Conservation (phyloP, 2,113 vertebrate genomes). For the Entomyzon cyanotis region DNA sequence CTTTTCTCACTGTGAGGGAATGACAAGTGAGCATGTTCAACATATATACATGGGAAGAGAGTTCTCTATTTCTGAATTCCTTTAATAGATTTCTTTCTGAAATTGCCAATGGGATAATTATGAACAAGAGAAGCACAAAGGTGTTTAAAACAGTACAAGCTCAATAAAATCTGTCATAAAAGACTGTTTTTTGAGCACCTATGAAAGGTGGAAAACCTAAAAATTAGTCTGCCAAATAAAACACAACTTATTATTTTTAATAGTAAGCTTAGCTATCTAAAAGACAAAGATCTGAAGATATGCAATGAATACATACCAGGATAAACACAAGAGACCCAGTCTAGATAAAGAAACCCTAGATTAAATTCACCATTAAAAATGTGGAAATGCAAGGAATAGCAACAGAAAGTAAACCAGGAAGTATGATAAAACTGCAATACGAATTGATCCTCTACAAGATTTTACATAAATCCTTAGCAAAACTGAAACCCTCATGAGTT, state of each 20-base stretch:
- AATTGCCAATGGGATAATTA: background rate
- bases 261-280: background rate
- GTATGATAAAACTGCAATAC: background rate
- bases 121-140: background rate
- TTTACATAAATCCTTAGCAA: background rate
- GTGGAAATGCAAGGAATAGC: background rate
- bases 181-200: background rate
- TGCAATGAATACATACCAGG: background rate
- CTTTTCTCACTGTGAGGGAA: background rate
- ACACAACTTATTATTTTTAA: background rate
- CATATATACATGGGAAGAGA: background rate
- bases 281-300: background rate
- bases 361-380: background rate
- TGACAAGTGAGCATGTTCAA: background rate
- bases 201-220: background rate
- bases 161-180: background rate
- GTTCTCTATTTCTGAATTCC: background rate
- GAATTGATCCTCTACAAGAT: background rate
- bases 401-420: background rate
- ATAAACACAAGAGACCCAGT: background rate
- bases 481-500: background rate
- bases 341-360: background rate
- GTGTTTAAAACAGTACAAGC: background rate
- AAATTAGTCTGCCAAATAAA: background rate
- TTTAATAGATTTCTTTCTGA: background rate